phyloP scores from a whole-genome alignment of 2,888 invertebrate genomes.

The Ochropleura plecta region DNA sequence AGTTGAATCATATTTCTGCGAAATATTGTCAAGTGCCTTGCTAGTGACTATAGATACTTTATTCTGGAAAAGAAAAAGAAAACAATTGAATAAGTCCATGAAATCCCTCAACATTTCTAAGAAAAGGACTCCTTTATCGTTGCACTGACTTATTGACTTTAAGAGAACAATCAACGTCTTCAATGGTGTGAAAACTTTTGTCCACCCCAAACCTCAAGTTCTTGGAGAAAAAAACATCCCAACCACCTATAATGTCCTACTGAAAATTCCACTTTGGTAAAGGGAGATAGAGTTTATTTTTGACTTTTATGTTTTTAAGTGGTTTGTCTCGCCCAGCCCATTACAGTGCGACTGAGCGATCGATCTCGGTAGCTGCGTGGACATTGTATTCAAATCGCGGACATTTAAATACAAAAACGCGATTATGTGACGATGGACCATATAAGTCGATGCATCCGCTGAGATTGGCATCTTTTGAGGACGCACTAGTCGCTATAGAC shows the following conservation, averaged over 20 bases:
- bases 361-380: constrained; percentile 83
- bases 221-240: constrained; percentile 28
- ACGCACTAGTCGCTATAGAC: constrained; percentile 74
- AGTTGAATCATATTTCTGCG: not conserved
- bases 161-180: constrained; percentile 76
- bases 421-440: constrained; percentile 88
- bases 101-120: constrained; percentile 41
- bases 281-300: constrained; percentile 1
- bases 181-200: constrained; percentile 80
- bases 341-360: constrained; percentile 74
- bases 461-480: constrained; percentile 82
- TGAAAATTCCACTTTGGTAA: constrained; percentile 23
- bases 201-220: constrained; percentile 60
- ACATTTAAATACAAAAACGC: constrained; percentile 90
- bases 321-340: constrained; percentile 82
- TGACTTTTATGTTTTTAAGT: constrained; percentile 54
- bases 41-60: not conserved
- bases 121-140: constrained; percentile 54
- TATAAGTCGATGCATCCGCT: constrained; percentile 84
- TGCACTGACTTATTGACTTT: constrained; percentile 70
- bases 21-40: not conserved
- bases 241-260: constrained; percentile 14
- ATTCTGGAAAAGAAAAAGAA: not conserved
- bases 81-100: constrained; percentile 13
- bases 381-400: constrained; percentile 89